Conservation (phyloP, 2,888 invertebrate species). For the Rhaphigaster nebulosa region DNA sequence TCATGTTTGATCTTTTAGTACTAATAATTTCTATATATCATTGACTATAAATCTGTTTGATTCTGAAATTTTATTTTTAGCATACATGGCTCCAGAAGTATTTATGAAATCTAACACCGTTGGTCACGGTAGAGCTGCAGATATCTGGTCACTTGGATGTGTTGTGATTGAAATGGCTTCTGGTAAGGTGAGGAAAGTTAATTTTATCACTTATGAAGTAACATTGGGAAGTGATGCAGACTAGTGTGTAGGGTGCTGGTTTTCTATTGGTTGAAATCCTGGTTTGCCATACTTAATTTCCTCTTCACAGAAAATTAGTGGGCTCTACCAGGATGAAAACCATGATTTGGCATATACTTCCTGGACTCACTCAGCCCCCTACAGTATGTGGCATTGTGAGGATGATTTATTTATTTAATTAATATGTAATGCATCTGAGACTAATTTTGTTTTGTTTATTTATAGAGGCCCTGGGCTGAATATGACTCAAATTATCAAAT, state of each 20-base stretch:
- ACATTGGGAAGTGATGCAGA: neutral
- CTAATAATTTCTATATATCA: neutral
- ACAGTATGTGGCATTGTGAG: too few species aligned
- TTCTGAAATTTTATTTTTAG: slow-evolving; percentile 70
- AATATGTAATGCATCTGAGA: neutral
- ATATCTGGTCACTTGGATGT: slow-evolving; percentile 97
- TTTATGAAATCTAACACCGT: slow-evolving; percentile 83
- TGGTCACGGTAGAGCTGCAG: slow-evolving; percentile 93
- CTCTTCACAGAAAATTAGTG: too few species aligned
- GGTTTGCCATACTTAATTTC: neutral
- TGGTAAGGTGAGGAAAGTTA: slow-evolving; percentile 78
- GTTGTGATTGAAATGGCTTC: slow-evolving; percentile 96
- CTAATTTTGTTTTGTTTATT: slow-evolving; percentile 59
- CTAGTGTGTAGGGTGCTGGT: neutral
- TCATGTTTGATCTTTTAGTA: neutral
- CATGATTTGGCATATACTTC: neutral
- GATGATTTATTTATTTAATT: neutral
- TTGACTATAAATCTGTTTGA: neutral
- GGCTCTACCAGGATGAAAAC: neutral
- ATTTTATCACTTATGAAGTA: too few species aligned
- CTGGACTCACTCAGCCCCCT: neutral
- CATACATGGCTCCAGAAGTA: slow-evolving; percentile 98
- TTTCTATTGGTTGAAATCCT: neutral
- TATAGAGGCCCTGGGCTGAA: slow-evolving; percentile 90
- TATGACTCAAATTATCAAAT: slow-evolving; percentile 91